Conservation (phyloP, 2,888 invertebrate species). For the Papilio elwesi region DNA sequence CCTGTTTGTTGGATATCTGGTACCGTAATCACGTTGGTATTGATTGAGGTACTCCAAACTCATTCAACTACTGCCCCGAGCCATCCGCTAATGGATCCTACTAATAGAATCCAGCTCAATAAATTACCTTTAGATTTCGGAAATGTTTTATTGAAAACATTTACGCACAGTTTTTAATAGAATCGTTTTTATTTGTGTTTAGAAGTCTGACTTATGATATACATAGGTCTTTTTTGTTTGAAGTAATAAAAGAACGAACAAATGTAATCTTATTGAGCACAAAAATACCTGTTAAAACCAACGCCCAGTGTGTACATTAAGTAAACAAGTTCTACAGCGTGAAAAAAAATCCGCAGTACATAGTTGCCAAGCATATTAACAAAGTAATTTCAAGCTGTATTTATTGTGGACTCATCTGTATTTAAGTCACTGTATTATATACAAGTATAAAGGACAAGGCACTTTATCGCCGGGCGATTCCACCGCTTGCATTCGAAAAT, state of each 20-base stretch:
- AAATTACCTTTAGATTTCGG: neutral
- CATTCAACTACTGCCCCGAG: neutral
- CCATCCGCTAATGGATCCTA: neutral
- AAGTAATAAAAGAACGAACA: too few relatives aligned
- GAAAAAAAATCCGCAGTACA: neutral
- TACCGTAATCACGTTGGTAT: neutral
- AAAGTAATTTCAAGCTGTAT: conserved; percentile 18
- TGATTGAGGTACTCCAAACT: neutral
- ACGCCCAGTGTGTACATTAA: too few relatives aligned
- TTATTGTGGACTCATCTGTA: conserved; percentile 35
- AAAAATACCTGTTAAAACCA: too few relatives aligned
- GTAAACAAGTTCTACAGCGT: neutral
- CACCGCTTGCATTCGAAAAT: too few relatives aligned
- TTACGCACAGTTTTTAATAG: neutral
- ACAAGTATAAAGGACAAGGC: conserved; percentile 24
- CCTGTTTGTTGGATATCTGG: neutral
- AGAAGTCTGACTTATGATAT: too few relatives aligned
- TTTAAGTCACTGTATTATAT: conserved; percentile 16
- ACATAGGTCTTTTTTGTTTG: too few relatives aligned
- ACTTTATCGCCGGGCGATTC: too few relatives aligned
- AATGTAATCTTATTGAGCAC: too few relatives aligned
- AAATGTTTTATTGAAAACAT: neutral
- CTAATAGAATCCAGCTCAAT: neutral
- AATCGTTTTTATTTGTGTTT: too few relatives aligned
- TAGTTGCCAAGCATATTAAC: conserved; percentile 2